phyloP scores from a whole-genome alignment of 1,140 invertebrate species.

The Ephestia elutella region DNA sequence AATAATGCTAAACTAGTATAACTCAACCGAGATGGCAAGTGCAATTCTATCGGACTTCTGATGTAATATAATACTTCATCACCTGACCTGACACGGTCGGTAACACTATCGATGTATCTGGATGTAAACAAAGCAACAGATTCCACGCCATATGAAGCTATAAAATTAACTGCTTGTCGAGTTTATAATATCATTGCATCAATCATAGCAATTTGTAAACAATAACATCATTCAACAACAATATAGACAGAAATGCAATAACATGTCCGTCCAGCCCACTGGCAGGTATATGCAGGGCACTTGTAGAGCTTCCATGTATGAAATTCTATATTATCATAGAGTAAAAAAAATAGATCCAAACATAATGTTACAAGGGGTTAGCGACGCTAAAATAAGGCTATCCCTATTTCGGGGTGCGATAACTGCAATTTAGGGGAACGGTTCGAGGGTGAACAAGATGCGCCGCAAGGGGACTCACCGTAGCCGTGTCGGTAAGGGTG shows the following conservation, averaged over 20 bases:
- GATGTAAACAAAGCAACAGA: conserved; percentile 33
- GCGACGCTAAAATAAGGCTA: conserved; percentile 55
- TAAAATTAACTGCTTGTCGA: conserved; percentile 10
- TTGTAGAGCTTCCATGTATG: background rate
- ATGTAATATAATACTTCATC: conserved; percentile 27
- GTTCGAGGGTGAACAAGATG: conserved; percentile 58
- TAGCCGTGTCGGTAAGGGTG: conserved; percentile 69
- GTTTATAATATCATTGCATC: too few species aligned
- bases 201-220: too few species aligned
- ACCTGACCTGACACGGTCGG: conserved; percentile 25
- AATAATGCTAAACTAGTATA: background rate
- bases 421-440: conserved; percentile 55
- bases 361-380: conserved; percentile 31
- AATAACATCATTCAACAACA: too few species aligned
- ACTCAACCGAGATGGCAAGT: background rate
- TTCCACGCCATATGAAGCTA: conserved; percentile 11
- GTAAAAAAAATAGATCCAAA: background rate
- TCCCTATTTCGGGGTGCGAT: conserved; percentile 56
- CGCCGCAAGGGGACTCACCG: conserved; percentile 66
- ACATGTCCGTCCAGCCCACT: background rate
- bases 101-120: conserved; percentile 19
- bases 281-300: background rate
- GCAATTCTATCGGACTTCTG: conserved; percentile 4
- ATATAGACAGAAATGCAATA: background rate
- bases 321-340: background rate